Evolutionary conservation across 2,888 invertebrate genomes (phyloP).

Genomic region (Chrysolina americana): DNA sequence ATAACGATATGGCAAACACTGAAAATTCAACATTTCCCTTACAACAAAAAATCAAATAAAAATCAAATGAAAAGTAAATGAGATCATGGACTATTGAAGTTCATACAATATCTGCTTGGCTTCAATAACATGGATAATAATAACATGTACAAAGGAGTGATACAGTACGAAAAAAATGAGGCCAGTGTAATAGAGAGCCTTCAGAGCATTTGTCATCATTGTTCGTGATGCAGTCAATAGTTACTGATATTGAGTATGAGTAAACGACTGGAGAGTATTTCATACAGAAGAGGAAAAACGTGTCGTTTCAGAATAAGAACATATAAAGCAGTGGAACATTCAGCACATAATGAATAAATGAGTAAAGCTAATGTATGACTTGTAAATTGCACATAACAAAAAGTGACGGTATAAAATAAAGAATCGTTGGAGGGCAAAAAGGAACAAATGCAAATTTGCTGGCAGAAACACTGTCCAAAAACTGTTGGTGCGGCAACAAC

Average conservation of each 20-base stretch:
- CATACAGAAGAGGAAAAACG: not conserved
- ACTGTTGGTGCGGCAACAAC: slow-evolving; percentile 51
- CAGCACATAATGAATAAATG: slow-evolving; percentile 43
- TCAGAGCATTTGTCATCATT: slow-evolving; percentile 4
- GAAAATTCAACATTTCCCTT: not conserved
- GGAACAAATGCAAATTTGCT: slow-evolving; percentile 50
- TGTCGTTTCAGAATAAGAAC: slow-evolving; percentile 23
- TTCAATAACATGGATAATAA: not conserved
- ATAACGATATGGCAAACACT: slow-evolving; percentile 4
- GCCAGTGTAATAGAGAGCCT: not conserved
- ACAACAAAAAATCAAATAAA: not conserved
- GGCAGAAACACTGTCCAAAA: slow-evolving; percentile 50
- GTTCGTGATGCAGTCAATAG: not conserved
- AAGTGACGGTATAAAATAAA: slow-evolving; percentile 21
- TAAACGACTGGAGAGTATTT: slow-evolving; percentile 2
- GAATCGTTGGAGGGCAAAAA: slow-evolving; percentile 32
- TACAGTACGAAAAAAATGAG: not conserved
- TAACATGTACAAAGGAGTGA: slow-evolving; percentile 16
- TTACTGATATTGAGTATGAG: slow-evolving; percentile 1
- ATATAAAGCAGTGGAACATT: slow-evolving; percentile 48
- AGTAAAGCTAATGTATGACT: slow-evolving; percentile 43
- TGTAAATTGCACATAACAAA: slow-evolving; percentile 48
- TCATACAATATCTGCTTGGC: slow-evolving; percentile 15
- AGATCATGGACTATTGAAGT: slow-evolving; percentile 22
- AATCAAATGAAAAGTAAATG: not conserved